These are phyloP conservation scores for Drosophila baimaii DNA, from an alignment of 1,140 invertebrate genomes.

Conservation along the genomic window DNA sequence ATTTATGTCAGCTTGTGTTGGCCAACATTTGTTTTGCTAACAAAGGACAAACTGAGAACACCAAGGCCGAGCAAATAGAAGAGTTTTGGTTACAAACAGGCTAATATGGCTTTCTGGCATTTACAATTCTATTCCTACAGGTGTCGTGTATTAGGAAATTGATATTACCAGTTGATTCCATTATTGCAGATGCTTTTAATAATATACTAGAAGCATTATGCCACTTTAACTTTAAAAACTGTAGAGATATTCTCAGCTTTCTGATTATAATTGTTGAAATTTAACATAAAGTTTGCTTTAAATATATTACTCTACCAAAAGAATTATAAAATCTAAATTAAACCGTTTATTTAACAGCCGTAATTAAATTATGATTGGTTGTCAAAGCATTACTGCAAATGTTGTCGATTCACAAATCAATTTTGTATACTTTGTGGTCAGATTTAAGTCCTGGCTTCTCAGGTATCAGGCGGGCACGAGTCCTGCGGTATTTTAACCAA, in stretches of 20 bases:
- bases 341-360: not conserved
- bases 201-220: too few species aligned
- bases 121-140: constrained; percentile 1
- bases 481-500: constrained; percentile 26
- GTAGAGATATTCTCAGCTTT: too few species aligned
- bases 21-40: constrained; percentile 74
- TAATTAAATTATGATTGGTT: not conserved
- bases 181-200: not conserved
- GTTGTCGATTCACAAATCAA: not conserved
- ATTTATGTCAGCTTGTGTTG: constrained; percentile 74
- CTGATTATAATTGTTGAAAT: too few species aligned
- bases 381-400: not conserved
- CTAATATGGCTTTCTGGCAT: constrained; percentile 4
- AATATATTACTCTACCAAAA: too few species aligned
- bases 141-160: not conserved
- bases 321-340: not conserved
- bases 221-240: too few species aligned
- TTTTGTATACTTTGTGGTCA: not conserved
- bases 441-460: not conserved
- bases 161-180: not conserved
- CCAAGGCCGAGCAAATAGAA: constrained; percentile 27
- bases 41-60: constrained; percentile 25
- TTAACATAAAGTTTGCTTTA: too few species aligned
- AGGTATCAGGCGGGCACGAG: constrained; percentile 30
- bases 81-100: constrained; percentile 6